Evolutionary conservation across 30 jellyfish, hydroid and myxozoan genomes (phyloP).

Genomic region (Cassiopea xamachana): DNA sequence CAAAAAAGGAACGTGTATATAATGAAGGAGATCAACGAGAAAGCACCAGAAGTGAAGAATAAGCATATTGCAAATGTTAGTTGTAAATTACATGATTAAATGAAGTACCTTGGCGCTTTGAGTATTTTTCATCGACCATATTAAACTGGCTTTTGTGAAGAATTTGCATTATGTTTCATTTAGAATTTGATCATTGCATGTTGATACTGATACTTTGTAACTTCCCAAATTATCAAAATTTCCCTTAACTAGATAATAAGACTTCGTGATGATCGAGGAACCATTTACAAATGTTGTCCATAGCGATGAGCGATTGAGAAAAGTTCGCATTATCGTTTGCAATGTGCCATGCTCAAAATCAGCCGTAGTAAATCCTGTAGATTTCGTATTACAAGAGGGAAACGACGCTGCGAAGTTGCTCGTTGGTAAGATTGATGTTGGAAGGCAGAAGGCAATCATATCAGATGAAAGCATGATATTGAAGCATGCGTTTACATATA

Average conservation of each 20-base stretch:
- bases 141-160: too few species aligned
- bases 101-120: too few species aligned
- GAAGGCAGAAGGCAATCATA: slow-evolving; percentile 53
- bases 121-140: too few species aligned
- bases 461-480: slow-evolving; percentile 56
- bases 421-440: slow-evolving; percentile 47
- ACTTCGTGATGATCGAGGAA: slow-evolving; percentile 73
- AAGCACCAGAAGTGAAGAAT: too few species aligned
- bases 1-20: too few species aligned
- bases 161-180: too few species aligned
- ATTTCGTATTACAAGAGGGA: slow-evolving; percentile 79
- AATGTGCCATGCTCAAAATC: slow-evolving; percentile 82
- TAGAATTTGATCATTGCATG: too few species aligned
- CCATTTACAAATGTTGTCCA: slow-evolving; percentile 34
- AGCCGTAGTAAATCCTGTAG: slow-evolving; percentile 80
- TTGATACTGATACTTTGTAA: too few species aligned
- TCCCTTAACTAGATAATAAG: slow-evolving; percentile 26
- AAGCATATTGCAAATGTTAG: too few species aligned
- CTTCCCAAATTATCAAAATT: too few species aligned
- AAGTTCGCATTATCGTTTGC: slow-evolving; percentile 69
- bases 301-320: slow-evolving; percentile 65
- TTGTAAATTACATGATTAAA: too few species aligned
- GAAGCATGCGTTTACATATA: slow-evolving; percentile 61
- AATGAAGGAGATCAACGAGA: too few species aligned
- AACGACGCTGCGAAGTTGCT: slow-evolving; percentile 66